phyloP scores from a whole-genome alignment of 64 coral and sea anemone genomes.

The Catalaphyllia jardinei region DNA sequence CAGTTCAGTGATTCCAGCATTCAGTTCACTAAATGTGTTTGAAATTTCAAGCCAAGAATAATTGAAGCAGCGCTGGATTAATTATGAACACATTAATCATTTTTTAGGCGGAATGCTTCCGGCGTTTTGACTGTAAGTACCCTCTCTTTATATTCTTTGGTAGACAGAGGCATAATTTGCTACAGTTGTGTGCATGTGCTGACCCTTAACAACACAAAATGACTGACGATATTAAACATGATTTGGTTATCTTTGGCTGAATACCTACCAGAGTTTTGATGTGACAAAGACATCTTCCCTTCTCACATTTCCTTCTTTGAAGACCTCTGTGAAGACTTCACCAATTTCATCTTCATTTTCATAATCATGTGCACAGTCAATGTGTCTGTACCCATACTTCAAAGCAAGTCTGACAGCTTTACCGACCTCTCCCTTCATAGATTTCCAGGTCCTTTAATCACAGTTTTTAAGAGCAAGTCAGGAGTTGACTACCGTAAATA shows the following conservation, averaged over 20 bases:
- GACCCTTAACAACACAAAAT: background rate
- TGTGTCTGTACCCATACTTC: constrained; percentile 58
- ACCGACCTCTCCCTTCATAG: constrained; percentile 46
- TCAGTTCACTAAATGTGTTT: too few relatives aligned
- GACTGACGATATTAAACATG: background rate
- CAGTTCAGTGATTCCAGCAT: too few relatives aligned
- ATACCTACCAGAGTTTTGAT: constrained; percentile 70
- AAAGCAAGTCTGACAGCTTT: constrained; percentile 50
- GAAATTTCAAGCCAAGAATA: too few relatives aligned
- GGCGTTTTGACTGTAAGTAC: too few relatives aligned
- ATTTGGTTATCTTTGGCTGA: background rate
- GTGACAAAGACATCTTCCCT: constrained; percentile 69
- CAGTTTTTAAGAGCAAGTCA: background rate
- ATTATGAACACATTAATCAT: too few relatives aligned
- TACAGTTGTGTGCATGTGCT: too few relatives aligned
- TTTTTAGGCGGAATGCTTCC: too few relatives aligned
- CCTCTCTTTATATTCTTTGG: too few relatives aligned
- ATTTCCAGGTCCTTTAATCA: constrained; percentile 59
- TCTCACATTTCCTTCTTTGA: constrained; percentile 49
- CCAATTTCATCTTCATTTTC: constrained; percentile 72
- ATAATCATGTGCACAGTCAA: constrained; percentile 65
- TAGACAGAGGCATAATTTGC: too few relatives aligned
- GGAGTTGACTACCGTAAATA: background rate
- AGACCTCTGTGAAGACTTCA: constrained; percentile 41
- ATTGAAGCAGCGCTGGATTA: too few relatives aligned